Conservation (phyloP, 2,888 invertebrate species). For the Chalcosyrphus nemorum region DNA sequence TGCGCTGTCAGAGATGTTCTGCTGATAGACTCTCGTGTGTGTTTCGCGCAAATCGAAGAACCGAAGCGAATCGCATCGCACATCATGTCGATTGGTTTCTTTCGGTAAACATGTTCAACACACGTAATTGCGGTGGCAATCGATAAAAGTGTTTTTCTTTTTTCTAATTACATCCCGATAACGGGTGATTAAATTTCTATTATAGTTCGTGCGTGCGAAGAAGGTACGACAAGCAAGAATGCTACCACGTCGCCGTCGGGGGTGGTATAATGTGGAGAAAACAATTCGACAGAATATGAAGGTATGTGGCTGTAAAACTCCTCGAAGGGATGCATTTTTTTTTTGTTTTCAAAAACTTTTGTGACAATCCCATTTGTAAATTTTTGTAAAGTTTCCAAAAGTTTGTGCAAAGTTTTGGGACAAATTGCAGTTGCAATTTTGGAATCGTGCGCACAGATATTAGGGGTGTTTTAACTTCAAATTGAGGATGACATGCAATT, state of each 20-base stretch:
- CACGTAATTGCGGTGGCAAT: neutral
- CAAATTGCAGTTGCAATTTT: conserved; percentile 1
- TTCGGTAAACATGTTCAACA: conserved; percentile 19
- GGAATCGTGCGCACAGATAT: neutral
- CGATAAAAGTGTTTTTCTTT: conserved; percentile 21
- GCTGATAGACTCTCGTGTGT: conserved; percentile 34
- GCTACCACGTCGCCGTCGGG: conserved; percentile 81
- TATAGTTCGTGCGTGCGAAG: neutral
- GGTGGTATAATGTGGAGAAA: conserved; percentile 81
- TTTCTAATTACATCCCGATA: conserved; percentile 45
- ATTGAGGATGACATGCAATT: neutral
- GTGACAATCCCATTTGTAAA: neutral
- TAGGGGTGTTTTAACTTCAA: neutral
- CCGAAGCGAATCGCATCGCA: too few species aligned
- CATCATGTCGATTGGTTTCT: conserved; percentile 2
- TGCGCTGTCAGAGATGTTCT: conserved; percentile 33
- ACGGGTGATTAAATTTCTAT: conserved; percentile 53
- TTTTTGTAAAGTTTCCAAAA: neutral
- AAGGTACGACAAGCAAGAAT: conserved; percentile 71
- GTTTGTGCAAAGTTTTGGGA: neutral
- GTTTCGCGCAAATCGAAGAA: neutral
- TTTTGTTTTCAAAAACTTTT: conserved; percentile 17
- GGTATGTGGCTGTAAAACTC: conserved; percentile 75
- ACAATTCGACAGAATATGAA: conserved; percentile 80
- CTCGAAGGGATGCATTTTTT: too few species aligned